Percentiles rank a stretch among this genome's conserved stretches.
These are phyloP conservation scores for Manduca sexta DNA, from an alignment of 1,140 invertebrate genomes.

Conservation along the genomic window DNA sequence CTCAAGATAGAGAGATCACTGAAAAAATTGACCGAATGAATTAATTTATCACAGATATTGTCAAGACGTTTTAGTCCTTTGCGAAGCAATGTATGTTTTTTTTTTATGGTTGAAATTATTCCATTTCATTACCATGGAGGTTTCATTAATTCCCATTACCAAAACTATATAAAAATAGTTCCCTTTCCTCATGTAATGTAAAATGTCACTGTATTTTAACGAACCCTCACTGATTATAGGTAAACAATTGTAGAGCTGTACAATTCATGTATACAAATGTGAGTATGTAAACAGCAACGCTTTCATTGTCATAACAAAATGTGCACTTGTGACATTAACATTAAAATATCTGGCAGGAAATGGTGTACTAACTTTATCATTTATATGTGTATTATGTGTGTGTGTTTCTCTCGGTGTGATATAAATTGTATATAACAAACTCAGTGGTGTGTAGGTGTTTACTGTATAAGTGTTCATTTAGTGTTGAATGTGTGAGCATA, in stretches of 20 bases:
- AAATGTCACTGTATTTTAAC: background rate
- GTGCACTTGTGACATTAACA: too few relatives aligned
- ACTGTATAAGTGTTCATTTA: too few relatives aligned
- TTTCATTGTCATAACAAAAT: background rate
- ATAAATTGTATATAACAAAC: too few relatives aligned
- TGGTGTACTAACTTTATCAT: background rate
- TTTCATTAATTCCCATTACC: background rate
- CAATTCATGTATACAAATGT: constrained; percentile 11
- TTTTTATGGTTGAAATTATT: constrained; percentile 5
- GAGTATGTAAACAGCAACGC: constrained; percentile 16
- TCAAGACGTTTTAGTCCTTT: background rate
- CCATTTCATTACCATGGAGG: background rate
- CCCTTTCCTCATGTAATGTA: background rate
- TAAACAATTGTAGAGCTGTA: constrained; percentile 55
- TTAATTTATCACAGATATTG: constrained; percentile 2
- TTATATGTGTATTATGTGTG: too few relatives aligned
- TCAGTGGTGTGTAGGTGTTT: too few relatives aligned
- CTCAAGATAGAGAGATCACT: constrained; percentile 42
- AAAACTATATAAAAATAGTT: constrained; percentile 2
- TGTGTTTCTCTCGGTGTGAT: too few relatives aligned
- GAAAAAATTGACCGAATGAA: constrained; percentile 37
- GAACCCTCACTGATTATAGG: constrained; percentile 38
- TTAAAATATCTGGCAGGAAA: constrained; percentile 23
- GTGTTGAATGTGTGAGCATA: background rate
- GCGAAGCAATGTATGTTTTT: constrained; percentile 1